A percentile compares a stretch with the other conserved stretches of the same genome.
Evolutionary conservation across 2,113 vertebrate species (phyloP).

Genomic region (Acinonyx jubatus): DNA sequence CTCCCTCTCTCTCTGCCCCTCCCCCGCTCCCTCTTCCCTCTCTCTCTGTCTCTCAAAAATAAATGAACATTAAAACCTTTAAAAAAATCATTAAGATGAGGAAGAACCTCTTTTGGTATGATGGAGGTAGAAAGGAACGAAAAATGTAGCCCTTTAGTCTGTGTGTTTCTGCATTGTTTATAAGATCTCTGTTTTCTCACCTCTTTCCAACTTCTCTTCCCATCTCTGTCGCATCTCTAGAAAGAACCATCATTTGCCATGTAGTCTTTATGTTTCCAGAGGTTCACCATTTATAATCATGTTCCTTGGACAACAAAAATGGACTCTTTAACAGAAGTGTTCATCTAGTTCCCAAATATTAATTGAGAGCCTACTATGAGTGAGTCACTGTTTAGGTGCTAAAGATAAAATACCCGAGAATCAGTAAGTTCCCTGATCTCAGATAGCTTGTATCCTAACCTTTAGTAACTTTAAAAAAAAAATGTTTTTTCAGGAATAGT

Average conservation of each 20-base stretch:
- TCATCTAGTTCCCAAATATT: neutral
- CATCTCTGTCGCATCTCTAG: neutral
- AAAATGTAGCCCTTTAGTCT: neutral
- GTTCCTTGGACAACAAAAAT: neutral
- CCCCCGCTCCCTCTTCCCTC: too few relatives aligned
- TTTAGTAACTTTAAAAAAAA: neutral
- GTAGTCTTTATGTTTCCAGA: neutral
- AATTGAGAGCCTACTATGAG: neutral
- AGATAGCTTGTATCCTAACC: neutral
- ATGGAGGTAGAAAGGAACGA: neutral
- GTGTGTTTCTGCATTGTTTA: neutral
- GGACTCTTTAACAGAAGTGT: neutral
- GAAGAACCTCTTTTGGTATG: neutral
- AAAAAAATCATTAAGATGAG: neutral
- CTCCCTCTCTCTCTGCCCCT: too few relatives aligned
- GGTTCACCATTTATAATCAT: neutral
- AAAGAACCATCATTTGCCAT: neutral
- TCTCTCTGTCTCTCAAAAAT: too few relatives aligned
- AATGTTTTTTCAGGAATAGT: neutral
- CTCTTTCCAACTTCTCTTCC: neutral
- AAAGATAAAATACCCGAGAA: neutral
- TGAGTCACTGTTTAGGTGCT: neutral
- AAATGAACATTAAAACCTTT: too few relatives aligned
- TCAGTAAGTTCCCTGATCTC: neutral
- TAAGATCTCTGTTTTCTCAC: neutral